Evolutionary conservation across 2,797 vertebrate species (phyloP).

Genomic region (Odontamblyopus lacepedii): DNA sequence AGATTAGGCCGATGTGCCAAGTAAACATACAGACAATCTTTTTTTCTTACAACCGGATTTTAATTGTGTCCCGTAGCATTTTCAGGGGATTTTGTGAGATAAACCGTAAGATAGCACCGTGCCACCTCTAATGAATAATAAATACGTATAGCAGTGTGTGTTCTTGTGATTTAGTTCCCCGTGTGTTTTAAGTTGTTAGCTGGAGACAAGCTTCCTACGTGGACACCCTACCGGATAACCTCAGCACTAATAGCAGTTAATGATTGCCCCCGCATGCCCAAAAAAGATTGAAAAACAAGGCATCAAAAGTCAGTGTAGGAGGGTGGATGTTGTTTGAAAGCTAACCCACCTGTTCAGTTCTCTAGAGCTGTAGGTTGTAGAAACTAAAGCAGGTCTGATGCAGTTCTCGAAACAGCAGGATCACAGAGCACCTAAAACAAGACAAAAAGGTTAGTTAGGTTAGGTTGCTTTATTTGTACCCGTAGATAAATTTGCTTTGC

Average conservation of each 20-base stretch:
- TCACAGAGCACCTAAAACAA: conserved; percentile 84
- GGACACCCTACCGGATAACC: conserved; percentile 36
- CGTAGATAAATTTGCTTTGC: too few relatives aligned
- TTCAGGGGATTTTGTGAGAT: conserved; percentile 54
- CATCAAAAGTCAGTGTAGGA: conserved; percentile 19
- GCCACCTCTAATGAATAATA: conserved; percentile 68
- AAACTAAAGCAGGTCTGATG: conserved; percentile 86
- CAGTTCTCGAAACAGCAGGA: conserved; percentile 88
- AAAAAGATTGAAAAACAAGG: conserved; percentile 9
- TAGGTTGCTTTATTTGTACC: too few relatives aligned
- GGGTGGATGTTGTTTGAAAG: conserved; percentile 23
- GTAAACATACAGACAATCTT: conserved; percentile 45
- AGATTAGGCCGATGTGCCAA: conserved; percentile 49
- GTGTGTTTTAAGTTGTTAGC: conserved; percentile 55
- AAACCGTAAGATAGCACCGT: conserved; percentile 50
- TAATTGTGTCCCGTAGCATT: conserved; percentile 23
- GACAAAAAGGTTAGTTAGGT: too few relatives aligned
- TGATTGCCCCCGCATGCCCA: conserved; percentile 19
- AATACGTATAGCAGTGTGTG: conserved; percentile 56
- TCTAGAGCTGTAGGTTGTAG: conserved; percentile 83
- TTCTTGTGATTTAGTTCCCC: conserved; percentile 54
- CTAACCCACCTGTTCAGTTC: conserved; percentile 81
- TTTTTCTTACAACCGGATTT: conserved; percentile 32
- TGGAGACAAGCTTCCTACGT: conserved; percentile 53
- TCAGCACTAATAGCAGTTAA: conserved; percentile 55